Percentiles rank a stretch among this genome's conserved stretches.
These are phyloP conservation scores for Helobdella robusta DNA, from an alignment of 2,888 invertebrate species.

Conservation along the genomic window DNA sequence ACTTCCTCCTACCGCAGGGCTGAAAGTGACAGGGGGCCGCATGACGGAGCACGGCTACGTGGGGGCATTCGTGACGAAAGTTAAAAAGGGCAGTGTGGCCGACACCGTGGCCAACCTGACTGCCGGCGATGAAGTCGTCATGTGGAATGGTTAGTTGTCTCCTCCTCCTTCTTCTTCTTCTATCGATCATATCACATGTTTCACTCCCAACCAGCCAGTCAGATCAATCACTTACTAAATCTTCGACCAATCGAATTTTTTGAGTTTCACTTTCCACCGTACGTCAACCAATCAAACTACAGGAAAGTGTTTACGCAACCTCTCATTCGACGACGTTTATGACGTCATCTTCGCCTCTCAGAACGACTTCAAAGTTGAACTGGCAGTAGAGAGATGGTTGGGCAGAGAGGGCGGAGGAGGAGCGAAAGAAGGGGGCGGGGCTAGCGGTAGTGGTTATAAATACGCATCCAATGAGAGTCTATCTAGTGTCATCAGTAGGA, in stretches of 20 bases:
- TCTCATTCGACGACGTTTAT: constrained; percentile 82
- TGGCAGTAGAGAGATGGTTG: constrained; percentile 69
- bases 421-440: background rate
- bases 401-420: background rate
- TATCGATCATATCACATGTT: too few relatives aligned
- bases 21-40: constrained; percentile 90
- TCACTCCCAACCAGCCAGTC: too few relatives aligned
- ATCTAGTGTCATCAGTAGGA: background rate
- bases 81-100: constrained; percentile 92
- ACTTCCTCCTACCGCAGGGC: constrained; percentile 54
- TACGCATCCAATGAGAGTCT: background rate
- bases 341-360: constrained; percentile 89
- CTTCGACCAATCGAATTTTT: too few relatives aligned
- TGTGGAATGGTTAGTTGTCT: constrained; percentile 12
- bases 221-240: too few relatives aligned
- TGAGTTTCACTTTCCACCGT: too few relatives aligned
- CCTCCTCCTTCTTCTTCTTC: too few relatives aligned
- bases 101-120: constrained; percentile 88
- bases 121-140: constrained; percentile 62
- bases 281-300: background rate
- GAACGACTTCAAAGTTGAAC: constrained; percentile 87
- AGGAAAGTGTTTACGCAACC: constrained; percentile 76
- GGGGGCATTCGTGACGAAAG: constrained; percentile 91
- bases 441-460: background rate
- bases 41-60: constrained; percentile 62